Evolutionary conservation across 2,888 invertebrate genomes (phyloP).

Genomic region (Archaeoteleia sp.): DNA sequence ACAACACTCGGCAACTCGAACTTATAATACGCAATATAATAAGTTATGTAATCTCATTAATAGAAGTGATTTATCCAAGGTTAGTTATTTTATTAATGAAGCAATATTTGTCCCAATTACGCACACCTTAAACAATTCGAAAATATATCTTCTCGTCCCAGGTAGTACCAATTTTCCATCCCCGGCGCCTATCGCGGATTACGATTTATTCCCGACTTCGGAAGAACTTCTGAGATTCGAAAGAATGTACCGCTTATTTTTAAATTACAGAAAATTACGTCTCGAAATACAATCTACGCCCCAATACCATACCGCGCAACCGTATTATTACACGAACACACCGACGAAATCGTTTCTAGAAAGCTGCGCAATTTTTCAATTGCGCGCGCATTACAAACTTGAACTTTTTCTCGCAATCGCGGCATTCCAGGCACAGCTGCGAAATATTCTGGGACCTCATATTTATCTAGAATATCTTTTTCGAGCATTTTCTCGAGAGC

Average conservation of each 20-base stretch:
- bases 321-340: conserved; percentile 9
- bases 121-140: too few relatives aligned
- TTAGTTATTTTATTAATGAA: too few relatives aligned
- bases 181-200: too few relatives aligned
- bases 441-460: conserved; percentile 10
- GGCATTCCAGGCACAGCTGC: conserved; percentile 10
- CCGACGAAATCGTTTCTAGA: conserved; percentile 4
- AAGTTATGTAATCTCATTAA: too few relatives aligned
- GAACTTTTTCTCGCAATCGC: conserved; percentile 1
- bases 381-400: background rate
- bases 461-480: conserved; percentile 10
- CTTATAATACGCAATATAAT: too few relatives aligned
- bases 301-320: background rate
- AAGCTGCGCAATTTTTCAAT: conserved; percentile 5
- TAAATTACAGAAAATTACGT: conserved; percentile 16
- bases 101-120: too few relatives aligned
- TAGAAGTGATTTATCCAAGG: too few relatives aligned
- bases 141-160: too few relatives aligned
- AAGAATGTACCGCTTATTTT: conserved; percentile 1
- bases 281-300: background rate
- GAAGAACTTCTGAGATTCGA: background rate
- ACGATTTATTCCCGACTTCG: background rate
- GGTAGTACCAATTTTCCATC: too few relatives aligned
- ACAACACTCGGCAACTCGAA: too few relatives aligned
- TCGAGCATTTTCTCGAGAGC: conserved; percentile 20